phyloP scores from a whole-genome alignment of 2,888 invertebrate species.

The Biston betularia region DNA sequence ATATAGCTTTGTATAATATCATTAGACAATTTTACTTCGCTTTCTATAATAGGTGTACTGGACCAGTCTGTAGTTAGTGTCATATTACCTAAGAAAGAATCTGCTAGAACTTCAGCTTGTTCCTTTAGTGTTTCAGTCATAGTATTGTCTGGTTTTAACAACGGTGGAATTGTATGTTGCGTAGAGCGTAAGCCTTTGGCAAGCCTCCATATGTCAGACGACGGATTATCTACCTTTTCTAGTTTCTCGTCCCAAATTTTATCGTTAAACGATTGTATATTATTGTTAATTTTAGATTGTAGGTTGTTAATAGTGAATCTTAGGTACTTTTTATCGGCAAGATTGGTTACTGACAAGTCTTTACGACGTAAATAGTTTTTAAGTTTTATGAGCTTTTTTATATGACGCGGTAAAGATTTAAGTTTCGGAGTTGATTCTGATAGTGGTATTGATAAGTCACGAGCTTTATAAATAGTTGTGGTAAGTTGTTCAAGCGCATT shows the following conservation, averaged over 20 bases:
- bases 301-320: background rate
- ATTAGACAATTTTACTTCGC: background rate
- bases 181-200: background rate
- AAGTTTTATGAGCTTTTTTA: slow-evolving; percentile 3
- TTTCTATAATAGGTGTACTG: background rate
- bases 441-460: slow-evolving; percentile 2
- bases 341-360: background rate
- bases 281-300: background rate
- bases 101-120: background rate
- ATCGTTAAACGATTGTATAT: background rate
- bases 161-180: background rate
- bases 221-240: background rate
- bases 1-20: background rate
- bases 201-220: background rate
- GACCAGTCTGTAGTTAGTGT: background rate
- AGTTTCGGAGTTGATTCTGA: background rate
- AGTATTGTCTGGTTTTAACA: background rate
- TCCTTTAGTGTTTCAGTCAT: background rate
- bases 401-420: background rate
- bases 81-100: background rate
- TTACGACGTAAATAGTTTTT: slow-evolving; percentile 4
- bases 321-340: background rate
- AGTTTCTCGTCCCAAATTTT: background rate
- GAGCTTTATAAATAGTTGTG: background rate
- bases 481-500: slow-evolving; percentile 2